Base-by-base conservation (phyloP, 2,888 invertebrate species). In the Glyphotaelius pellucidus region DNA sequence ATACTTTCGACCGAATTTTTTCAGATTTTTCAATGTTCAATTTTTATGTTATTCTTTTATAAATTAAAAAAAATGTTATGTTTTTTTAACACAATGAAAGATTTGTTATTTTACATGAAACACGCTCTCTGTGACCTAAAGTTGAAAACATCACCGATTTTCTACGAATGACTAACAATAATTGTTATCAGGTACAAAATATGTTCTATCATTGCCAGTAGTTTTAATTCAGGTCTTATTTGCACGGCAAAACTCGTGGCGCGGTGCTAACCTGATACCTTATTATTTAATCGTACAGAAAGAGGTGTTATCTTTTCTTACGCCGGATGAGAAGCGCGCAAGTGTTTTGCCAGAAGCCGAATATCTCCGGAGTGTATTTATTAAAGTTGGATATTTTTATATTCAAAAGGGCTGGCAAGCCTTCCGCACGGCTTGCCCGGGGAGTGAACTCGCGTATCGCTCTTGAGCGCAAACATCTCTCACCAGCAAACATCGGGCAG, bases 401-500 rank as follows among this genome's bases (percentile, higher is more conserved):
- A 86, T 86, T 86, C 86, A 38, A 42, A 86, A 42, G 86, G 86
- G 86, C 38, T 47, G 42, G 42, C 30, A 83, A 47, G 25, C 32
- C 84, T 90, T 90, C 83, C 84, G 79, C 92, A 90, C 80, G 92
- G 79, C 79, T 83, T 52, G 83, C 67, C 35, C 80, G 30, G 89
- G 80, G 79, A 92, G 47, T 86, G 79, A 91, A 90, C 90, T 32
- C 86, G 81, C 91, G 91, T 86, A 89, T 86, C 86, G 81, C 67
- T 92, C 81, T 87, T 67, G 38, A 80, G 87, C 67, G 80, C 81
- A 92, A 84, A 92, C 88, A 90, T 90, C 87, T 90, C 89, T 87
- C 89, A 79, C 80, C 80, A 47, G 83, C 90, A 89, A 90, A 89
- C 92, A 90, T 84, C 88, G 31, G n/a, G 19, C 67, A 67, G 87